Conservation (phyloP, 2,888 invertebrate genomes). For the Leptinotarsa rubiginosa region DNA sequence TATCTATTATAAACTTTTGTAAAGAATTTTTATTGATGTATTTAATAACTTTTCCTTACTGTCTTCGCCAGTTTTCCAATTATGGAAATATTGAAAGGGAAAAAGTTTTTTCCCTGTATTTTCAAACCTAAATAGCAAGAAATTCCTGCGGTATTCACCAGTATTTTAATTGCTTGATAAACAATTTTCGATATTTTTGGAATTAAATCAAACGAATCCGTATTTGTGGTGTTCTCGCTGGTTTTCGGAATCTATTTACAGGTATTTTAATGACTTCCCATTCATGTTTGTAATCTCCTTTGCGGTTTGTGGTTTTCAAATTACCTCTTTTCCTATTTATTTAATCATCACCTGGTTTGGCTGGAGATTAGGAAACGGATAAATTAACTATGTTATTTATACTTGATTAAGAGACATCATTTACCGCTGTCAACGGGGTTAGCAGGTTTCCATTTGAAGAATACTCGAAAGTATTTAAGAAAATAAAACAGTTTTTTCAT, state of each 20-base stretch:
- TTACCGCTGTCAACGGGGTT: background rate
- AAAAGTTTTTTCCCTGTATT: too few species aligned
- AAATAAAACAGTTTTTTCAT: too few species aligned
- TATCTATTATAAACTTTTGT: too few species aligned
- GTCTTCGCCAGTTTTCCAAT: too few species aligned
- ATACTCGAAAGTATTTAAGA: too few species aligned
- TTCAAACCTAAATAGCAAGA: too few species aligned
- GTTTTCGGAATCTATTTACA: conserved; percentile 3
- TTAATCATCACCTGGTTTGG: conserved; percentile 20
- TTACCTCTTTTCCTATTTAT: conserved; percentile 27
- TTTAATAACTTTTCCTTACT: too few species aligned
- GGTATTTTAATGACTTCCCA: conserved; percentile 19
- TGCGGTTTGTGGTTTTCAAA: conserved; percentile 30
- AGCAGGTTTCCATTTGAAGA: background rate
- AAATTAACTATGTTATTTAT: conserved; percentile 12
- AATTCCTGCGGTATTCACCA: background rate
- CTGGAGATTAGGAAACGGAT: conserved; percentile 9
- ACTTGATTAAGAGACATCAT: background rate
- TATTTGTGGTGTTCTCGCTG: conserved; percentile 4
- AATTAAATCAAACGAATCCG: background rate
- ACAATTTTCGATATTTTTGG: conserved; percentile 1
- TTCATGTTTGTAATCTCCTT: conserved; percentile 21
- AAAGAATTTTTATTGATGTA: too few species aligned
- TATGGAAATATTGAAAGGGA: too few species aligned
- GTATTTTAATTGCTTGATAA: background rate